Evolutionary conservation across 2,113 vertebrate genomes (phyloP).

Genomic region (Phalacrocorax brasilianus): DNA sequence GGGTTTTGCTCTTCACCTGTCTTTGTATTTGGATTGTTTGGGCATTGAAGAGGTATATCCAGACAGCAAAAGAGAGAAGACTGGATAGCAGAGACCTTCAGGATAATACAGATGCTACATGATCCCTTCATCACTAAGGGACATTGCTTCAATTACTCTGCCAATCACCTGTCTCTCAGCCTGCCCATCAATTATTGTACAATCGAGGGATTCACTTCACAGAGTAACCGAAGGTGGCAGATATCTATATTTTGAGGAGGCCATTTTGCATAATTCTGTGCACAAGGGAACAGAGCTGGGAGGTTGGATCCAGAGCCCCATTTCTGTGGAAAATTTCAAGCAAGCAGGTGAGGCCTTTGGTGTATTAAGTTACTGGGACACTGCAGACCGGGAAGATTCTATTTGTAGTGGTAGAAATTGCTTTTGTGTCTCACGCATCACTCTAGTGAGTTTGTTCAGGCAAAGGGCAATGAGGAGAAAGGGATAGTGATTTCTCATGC

Average conservation of each 20-base stretch:
- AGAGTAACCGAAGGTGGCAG: background rate
- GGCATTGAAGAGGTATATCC: background rate
- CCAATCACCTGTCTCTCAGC: conserved; percentile 23
- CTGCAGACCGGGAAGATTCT: background rate
- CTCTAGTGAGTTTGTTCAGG: background rate
- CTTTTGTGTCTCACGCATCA: background rate
- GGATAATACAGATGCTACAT: background rate
- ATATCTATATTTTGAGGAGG: background rate
- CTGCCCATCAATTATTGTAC: background rate
- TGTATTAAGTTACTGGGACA: background rate
- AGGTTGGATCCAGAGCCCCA: background rate
- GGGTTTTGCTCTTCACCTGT: background rate
- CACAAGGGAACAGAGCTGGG: background rate
- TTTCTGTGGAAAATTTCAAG: background rate
- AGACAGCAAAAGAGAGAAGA: background rate
- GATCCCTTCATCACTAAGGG: background rate
- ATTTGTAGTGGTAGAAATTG: background rate
- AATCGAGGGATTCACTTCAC: background rate
- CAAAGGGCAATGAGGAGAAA: background rate
- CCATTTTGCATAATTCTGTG: background rate
- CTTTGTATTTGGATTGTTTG: background rate
- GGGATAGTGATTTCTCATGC: background rate
- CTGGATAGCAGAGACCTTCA: background rate
- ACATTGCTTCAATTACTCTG: conserved; percentile 14
- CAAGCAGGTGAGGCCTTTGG: background rate